A percentile compares a stretch with the other conserved stretches of the same genome.
Conservation (phyloP, 1,140 invertebrate species). For the Phthorimaea operculella region DNA sequence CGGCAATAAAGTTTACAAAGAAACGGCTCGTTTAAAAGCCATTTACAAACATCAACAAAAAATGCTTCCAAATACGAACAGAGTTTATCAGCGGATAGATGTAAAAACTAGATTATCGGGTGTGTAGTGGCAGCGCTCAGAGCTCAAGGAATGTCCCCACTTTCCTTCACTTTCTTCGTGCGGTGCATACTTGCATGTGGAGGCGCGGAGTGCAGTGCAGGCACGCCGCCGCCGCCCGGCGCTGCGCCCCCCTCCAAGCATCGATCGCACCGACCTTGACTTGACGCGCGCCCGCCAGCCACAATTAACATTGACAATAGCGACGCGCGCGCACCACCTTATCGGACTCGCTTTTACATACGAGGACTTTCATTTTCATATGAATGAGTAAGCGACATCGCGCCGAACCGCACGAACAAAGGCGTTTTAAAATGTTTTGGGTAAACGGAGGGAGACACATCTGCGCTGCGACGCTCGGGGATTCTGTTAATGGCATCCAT, state of each 20-base stretch:
- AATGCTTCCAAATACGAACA: neutral
- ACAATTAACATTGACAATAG: slow-evolving; percentile 54
- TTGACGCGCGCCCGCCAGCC: slow-evolving; percentile 35
- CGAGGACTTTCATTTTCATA: slow-evolving; percentile 31
- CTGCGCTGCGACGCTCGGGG: too few relatives aligned
- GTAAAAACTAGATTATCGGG: slow-evolving; percentile 18
- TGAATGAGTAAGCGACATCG: slow-evolving; percentile 7
- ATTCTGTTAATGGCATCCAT: too few relatives aligned
- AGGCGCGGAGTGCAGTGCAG: slow-evolving; percentile 6
- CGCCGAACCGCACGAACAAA: neutral
- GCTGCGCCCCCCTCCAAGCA: slow-evolving; percentile 23
- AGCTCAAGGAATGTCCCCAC: slow-evolving; percentile 50
- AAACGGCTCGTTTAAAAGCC: neutral
- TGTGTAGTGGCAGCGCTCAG: slow-evolving; percentile 19
- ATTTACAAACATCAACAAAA: neutral
- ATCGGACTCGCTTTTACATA: slow-evolving; percentile 23
- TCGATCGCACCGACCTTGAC: slow-evolving; percentile 57
- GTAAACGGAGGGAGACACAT: too few relatives aligned
- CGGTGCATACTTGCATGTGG: slow-evolving; percentile 40
- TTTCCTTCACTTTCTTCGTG: slow-evolving; percentile 58
- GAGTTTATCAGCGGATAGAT: slow-evolving; percentile 9
- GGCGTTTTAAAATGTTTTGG: too few relatives aligned
- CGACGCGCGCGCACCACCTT: slow-evolving; percentile 34
- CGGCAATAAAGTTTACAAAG: slow-evolving; percentile 12
- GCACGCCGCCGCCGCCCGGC: slow-evolving; percentile 5